Evolutionary conservation across 1,140 invertebrate genomes (phyloP), one percentile per base, ranked within the genome.

Genomic region (Trigoniulus corallinus): DNA sequence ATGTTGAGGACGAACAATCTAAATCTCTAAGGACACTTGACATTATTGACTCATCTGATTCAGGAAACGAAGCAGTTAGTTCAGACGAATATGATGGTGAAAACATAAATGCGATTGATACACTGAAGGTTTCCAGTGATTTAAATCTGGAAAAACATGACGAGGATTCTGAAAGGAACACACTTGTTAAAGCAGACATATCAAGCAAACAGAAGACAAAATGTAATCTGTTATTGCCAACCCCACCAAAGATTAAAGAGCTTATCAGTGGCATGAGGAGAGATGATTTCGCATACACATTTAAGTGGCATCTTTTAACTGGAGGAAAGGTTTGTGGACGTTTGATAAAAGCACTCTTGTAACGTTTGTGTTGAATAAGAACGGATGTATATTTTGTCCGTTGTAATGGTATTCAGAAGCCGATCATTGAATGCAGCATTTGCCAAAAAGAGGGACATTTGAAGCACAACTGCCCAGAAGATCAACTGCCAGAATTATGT

Each of bases 361-460:
- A 34, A 34, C 29, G 13, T 39, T 50, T 26, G n/a, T n/a, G n/a
- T n/a, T n/a, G n/a, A n/a, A n/a, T n/a, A n/a, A n/a, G n/a, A n/a
- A n/a, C 21, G 13, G n/a, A 47, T 24, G 26, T 47, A 50, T 26
- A 53, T 58, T 50, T 42, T 22, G n/a, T 49, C n/a, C 10, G 24
- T 50, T 25, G 29, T n/a, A 39, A 37, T 44, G 48, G 46, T 29
- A 55, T 50, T 47, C 55, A 74, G 67, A 59, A 59, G 15, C 66
- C 67, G 23, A 65, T 68, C 3, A 57, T 70, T 2, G 59, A 69
- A n/a, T 77, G 75, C 57, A 61, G 59, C 24, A 56, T 67, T 18
- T 77, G 75, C 64, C 66, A 68, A 37, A 62, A 65, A 46, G 70
- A 73, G 52, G 74, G 73, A 27, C 75, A 78, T 60, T 54, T 65